Percentiles rank a stretch among this genome's conserved stretches.
Evolutionary conservation across 2,888 invertebrate species (phyloP).

Genomic region (Tyria jacobaeae): DNA sequence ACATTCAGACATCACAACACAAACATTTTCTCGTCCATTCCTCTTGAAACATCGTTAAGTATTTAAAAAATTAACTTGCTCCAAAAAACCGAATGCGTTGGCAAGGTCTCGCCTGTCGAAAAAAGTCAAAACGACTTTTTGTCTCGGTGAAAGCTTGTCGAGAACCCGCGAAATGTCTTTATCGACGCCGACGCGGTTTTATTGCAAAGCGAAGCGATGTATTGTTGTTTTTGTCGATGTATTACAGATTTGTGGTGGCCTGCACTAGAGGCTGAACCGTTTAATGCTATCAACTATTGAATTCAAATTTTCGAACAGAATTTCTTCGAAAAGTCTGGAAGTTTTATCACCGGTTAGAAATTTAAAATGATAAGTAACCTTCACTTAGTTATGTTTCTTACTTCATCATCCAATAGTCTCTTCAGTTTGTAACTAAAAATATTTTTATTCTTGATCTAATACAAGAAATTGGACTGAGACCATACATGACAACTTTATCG

Average conservation of each 20-base stretch:
- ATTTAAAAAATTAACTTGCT: conserved; percentile 49
- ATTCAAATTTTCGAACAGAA: neutral
- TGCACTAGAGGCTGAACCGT: conserved; percentile 20
- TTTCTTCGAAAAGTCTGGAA: too few species aligned
- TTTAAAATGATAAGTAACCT: neutral
- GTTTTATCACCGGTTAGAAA: neutral
- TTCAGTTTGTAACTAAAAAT: too few species aligned
- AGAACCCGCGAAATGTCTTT: conserved; percentile 71
- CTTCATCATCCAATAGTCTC: too few species aligned
- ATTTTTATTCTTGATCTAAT: too few species aligned
- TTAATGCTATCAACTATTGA: neutral
- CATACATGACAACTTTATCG: too few species aligned
- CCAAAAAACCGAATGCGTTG: conserved; percentile 31
- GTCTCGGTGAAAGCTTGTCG: conserved; percentile 64
- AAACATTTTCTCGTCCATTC: conserved; percentile 17
- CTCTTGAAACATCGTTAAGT: conserved; percentile 24
- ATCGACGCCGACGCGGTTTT: conserved; percentile 67
- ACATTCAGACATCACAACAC: conserved; percentile 6
- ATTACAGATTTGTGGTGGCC: conserved; percentile 10
- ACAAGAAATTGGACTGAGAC: too few species aligned
- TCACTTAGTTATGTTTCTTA: neutral
- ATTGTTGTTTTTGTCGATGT: conserved; percentile 41
- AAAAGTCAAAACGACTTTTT: conserved; percentile 48
- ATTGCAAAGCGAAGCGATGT: conserved; percentile 37
- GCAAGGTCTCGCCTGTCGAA: conserved; percentile 22